Conservation (phyloP, 2,113 vertebrate species). For the Centropus unirufus region DNA sequence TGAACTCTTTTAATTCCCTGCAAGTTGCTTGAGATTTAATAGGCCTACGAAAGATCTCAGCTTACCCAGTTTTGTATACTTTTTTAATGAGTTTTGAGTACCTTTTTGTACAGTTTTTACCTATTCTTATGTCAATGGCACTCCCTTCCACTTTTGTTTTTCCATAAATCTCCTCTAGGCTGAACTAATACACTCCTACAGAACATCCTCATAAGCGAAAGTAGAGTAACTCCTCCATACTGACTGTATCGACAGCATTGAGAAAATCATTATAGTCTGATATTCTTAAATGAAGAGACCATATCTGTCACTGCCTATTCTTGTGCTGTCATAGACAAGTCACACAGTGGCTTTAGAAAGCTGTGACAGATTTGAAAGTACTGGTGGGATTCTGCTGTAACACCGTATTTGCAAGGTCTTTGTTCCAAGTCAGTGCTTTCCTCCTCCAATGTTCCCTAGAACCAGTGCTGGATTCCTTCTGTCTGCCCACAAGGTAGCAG, state of each 20-base stretch:
- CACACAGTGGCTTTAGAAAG: not conserved
- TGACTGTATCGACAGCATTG: not conserved
- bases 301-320: not conserved
- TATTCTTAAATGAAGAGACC: not conserved
- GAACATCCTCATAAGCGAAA: not conserved
- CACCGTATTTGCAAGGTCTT: not conserved
- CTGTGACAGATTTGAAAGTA: conserved; percentile 7
- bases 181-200: not conserved
- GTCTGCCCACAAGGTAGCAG: not conserved
- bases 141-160: not conserved
- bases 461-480: not conserved
- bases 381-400: not conserved
- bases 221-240: not conserved
- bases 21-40: not conserved
- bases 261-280: not conserved
- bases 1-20: not conserved
- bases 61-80: not conserved
- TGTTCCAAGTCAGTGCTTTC: not conserved
- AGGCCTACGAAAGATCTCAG: not conserved
- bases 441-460: not conserved
- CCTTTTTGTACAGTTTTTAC: not conserved
- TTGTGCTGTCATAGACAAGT: not conserved
- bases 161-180: not conserved
- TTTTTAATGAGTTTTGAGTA: not conserved
- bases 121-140: not conserved